phyloP scores from a whole-genome alignment of 2,797 vertebrate species.

The Poeciliopsis gracilis region DNA sequence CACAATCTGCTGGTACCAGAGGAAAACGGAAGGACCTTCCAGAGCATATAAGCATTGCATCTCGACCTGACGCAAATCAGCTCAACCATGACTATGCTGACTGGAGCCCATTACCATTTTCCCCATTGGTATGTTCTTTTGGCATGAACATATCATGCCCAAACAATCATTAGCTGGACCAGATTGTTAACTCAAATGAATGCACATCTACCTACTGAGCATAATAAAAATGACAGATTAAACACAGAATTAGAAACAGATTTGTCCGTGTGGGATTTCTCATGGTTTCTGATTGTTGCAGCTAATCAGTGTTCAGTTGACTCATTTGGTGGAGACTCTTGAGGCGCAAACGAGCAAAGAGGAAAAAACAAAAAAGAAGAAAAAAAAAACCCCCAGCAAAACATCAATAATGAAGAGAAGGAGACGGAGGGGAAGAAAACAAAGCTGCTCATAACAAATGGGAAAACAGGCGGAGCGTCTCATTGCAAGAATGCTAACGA shows the following conservation, averaged over 20 bases:
- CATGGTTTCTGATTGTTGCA: conserved; percentile 27
- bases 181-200: conserved; percentile 40
- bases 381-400: conserved; percentile 42
- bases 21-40: conserved; percentile 70
- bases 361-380: conserved; percentile 21
- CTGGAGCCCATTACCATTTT: conserved; percentile 54
- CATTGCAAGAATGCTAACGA: conserved; percentile 75
- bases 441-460: conserved; percentile 76
- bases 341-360: conserved; percentile 34
- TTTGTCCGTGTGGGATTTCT: conserved; percentile 7
- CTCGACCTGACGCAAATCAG: conserved; percentile 52
- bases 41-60: conserved; percentile 68
- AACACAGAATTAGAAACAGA: conserved; percentile 10
- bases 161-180: conserved; percentile 36
- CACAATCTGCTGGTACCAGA: conserved; percentile 72
- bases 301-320: conserved; percentile 41
- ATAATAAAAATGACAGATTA: conserved; percentile 18
- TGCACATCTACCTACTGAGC: conserved; percentile 24
- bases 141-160: conserved; percentile 27
- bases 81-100: conserved; percentile 56
- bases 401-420: conserved; percentile 76
- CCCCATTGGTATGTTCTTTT: conserved; percentile 27
- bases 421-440: conserved; percentile 69
- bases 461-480: conserved; percentile 75
- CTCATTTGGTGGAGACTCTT: conserved; percentile 37